Conservation (phyloP, 2,113 vertebrate genomes). For the Perca schrenkii region DNA sequence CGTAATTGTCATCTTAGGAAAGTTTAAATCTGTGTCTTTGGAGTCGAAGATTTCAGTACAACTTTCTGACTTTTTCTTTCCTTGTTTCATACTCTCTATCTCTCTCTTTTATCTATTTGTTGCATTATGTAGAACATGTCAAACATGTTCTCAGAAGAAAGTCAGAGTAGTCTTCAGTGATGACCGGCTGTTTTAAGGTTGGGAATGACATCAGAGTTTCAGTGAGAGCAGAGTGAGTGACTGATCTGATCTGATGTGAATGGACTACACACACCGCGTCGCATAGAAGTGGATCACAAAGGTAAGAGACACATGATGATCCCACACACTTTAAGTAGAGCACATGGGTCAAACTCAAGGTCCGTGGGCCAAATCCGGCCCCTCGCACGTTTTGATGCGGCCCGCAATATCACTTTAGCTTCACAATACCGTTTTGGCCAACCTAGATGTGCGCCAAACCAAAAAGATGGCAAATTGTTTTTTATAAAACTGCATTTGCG, state of each 20-base stretch:
- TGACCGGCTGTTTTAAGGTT: neutral
- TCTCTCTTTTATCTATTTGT: neutral
- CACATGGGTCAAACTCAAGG: too few species aligned
- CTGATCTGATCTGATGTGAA: too few species aligned
- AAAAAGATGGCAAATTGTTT: too few species aligned
- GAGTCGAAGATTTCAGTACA: neutral
- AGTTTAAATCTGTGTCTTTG: neutral
- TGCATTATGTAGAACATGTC: neutral
- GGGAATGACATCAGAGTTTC: neutral
- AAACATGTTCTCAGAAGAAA: neutral
- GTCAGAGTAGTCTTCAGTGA: neutral
- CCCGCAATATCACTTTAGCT: too few species aligned
- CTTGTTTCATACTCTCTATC: neutral
- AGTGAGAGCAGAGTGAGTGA: slow-evolving; percentile 1
- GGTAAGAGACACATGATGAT: slow-evolving; percentile 41
- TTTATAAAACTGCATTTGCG: too few species aligned
- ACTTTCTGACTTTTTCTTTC: neutral
- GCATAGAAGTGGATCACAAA: slow-evolving; percentile 35
- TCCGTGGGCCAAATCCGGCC: too few species aligned
- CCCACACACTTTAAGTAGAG: neutral
- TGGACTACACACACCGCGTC: slow-evolving; percentile 1
- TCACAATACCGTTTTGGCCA: too few species aligned
- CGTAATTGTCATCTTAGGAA: neutral
- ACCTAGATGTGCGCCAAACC: too few species aligned
- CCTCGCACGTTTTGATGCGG: too few species aligned